These are phyloP conservation scores for Halcyon smyrnensis DNA, from an alignment of 2,797 vertebrate genomes.

Conservation along the genomic window DNA sequence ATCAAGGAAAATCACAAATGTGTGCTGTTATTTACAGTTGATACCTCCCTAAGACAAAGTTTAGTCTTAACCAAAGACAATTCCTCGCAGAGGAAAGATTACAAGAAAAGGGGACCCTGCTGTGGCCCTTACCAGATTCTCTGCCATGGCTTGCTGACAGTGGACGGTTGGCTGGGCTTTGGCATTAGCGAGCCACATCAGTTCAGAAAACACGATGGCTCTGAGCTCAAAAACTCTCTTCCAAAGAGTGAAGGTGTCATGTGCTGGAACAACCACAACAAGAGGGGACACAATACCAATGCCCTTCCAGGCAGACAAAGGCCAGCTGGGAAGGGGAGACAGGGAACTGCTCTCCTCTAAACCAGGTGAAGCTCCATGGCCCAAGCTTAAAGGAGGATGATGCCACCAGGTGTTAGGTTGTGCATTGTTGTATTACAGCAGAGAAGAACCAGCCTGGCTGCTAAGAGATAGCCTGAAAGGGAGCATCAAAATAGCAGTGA, in stretches of 20 bases:
- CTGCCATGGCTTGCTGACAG: not conserved
- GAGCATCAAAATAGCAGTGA: not conserved
- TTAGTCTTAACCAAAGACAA: not conserved
- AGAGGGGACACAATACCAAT: rapidly evolving
- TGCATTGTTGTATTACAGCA: not conserved
- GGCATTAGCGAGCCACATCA: not conserved
- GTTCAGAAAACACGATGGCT: rapidly evolving
- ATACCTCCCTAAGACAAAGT: not conserved
- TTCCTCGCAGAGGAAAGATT: not conserved
- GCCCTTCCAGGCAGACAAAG: not conserved
- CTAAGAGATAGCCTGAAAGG: not conserved
- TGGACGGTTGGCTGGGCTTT: not conserved
- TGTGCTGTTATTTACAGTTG: not conserved
- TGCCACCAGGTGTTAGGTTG: rapidly evolving
- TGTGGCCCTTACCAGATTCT: not conserved
- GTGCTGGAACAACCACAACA: not conserved
- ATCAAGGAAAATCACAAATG: not conserved
- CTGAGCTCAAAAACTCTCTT: not conserved
- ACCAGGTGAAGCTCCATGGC: not conserved
- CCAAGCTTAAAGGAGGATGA: not conserved
- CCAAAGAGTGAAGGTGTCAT: not conserved
- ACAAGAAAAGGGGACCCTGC: not conserved
- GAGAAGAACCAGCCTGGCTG: not conserved
- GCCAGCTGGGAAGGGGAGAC: not conserved
- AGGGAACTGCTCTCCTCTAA: not conserved